Percentiles rank a stretch among this genome's conserved stretches.
These are phyloP conservation scores for Brachypterus glaber DNA, from an alignment of 2,888 invertebrate genomes.

Conservation along the genomic window DNA sequence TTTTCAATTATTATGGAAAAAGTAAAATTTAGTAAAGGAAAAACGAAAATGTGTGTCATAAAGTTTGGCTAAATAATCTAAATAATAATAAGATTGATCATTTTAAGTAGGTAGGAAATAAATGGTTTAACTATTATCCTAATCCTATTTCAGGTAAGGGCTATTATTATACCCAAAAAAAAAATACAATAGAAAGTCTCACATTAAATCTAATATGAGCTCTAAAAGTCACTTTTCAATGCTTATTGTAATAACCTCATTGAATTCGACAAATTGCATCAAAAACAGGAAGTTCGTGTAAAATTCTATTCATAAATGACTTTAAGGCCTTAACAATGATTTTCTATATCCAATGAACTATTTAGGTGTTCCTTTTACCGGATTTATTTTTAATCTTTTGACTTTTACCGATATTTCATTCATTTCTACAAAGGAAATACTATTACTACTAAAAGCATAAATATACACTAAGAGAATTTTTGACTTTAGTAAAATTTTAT, in stretches of 20 bases:
- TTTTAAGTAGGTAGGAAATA: constrained; percentile 23
- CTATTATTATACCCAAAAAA: constrained; percentile 23
- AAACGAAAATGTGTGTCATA: too few species aligned
- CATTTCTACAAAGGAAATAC: too few species aligned
- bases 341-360: too few species aligned
- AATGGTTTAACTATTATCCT: constrained; percentile 31
- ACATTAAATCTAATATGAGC: constrained; percentile 41
- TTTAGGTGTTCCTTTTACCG: too few species aligned
- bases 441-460: too few species aligned
- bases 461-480: too few species aligned
- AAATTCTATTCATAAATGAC: constrained; percentile 37
- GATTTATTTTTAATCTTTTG: too few species aligned
- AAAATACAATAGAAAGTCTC: constrained; percentile 28
- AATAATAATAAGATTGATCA: constrained; percentile 18
- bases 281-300: constrained; percentile 43
- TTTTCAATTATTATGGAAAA: too few species aligned
- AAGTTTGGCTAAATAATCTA: constrained; percentile 13
- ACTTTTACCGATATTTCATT: too few species aligned
- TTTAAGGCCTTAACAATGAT: constrained; percentile 37
- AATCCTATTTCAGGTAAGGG: constrained; percentile 33
- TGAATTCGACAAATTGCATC: constrained; percentile 42
- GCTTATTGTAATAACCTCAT: constrained; percentile 38
- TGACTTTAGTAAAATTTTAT: too few species aligned
- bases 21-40: too few species aligned
- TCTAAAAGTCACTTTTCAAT: constrained; percentile 39